Evolutionary conservation across 2,888 invertebrate genomes (phyloP), one percentile per base, ranked within the genome.

Genomic region (Megaustenia siamemsis): DNA sequence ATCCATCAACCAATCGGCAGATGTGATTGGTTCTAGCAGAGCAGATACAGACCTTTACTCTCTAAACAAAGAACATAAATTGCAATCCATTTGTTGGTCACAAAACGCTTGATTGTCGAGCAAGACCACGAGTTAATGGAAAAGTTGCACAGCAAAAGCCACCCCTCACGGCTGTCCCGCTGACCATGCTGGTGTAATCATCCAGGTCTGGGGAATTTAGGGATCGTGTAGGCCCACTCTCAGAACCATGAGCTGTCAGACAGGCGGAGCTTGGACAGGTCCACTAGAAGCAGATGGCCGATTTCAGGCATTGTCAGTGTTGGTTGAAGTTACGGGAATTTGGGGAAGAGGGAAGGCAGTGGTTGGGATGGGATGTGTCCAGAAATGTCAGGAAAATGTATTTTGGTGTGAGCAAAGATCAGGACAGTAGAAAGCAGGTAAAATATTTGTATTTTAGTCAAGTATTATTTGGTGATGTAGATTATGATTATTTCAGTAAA

Each of bases 81-180:
- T 15, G 32, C 15, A 6, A 12, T 63, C 32, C 32, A 32, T 69
- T 40, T 71, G 43, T 71, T 43, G 35, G 83, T 90, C 87, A 92
- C 35, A 92, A 84, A 82, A 91, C 86, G 87, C 92, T 93, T 66
- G 92, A 89, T 68, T 91, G 90, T 78, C 88, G 90, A 40, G 92
- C 91, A 66, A 93, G 87, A 76, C 92, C 92, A 85, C 92, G 91
- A 49, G 93, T 91, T 80, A 92, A 88, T 5, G 93, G 93, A 80
- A 93, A 92, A 35, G 91, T 91, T 82, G 92, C 92, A 88, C 93
- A 92, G 87, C 93, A 93, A 86, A 93, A 92, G 60, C 92, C 92
- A 38, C 90, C 90, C 83, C 92, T 91, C 88, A 91, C 90, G 91
- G 75, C 88, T 90, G 83, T 78, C 43, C 88, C 86, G 75, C 88